Evolutionary conservation across 2,113 vertebrate species (phyloP).

Genomic region (Rhinolophus ferrumequinum): DNA sequence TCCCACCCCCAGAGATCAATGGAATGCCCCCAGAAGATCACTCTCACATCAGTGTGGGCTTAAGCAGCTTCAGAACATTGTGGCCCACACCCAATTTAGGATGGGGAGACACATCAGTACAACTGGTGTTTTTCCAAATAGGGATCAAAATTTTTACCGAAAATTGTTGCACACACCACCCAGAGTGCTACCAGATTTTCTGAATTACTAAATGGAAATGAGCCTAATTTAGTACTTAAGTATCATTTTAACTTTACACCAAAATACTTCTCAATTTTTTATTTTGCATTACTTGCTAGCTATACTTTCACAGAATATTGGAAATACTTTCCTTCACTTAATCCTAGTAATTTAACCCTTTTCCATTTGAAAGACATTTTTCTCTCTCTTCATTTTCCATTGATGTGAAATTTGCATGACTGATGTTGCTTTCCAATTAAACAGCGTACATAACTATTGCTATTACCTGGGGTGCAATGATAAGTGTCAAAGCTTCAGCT

Average conservation of each 20-base stretch:
- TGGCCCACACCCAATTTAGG: not conserved
- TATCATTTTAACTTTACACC: slow-evolving; percentile 28
- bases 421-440: slow-evolving; percentile 38
- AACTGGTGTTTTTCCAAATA: not conserved
- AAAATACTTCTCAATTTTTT: slow-evolving; percentile 23
- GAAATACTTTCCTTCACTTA: slow-evolving; percentile 8
- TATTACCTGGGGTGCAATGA: not conserved
- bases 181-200: not conserved
- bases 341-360: not conserved
- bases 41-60: not conserved
- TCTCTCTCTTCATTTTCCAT: not conserved
- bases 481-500: not conserved
- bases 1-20: not conserved
- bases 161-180: not conserved
- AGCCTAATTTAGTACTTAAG: not conserved
- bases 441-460: not conserved
- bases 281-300: not conserved
- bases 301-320: slow-evolving; percentile 10
- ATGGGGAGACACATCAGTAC: not conserved
- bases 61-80: not conserved
- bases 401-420: slow-evolving; percentile 34
- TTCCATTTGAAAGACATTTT: slow-evolving; percentile 1
- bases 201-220: slow-evolving; percentile 15
- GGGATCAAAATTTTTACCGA: slow-evolving; percentile 33
- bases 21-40: not conserved